Percentiles rank a stretch among this genome's conserved stretches.
Conservation (phyloP, 2,113 vertebrate species). For the Phasianus colchicus region DNA sequence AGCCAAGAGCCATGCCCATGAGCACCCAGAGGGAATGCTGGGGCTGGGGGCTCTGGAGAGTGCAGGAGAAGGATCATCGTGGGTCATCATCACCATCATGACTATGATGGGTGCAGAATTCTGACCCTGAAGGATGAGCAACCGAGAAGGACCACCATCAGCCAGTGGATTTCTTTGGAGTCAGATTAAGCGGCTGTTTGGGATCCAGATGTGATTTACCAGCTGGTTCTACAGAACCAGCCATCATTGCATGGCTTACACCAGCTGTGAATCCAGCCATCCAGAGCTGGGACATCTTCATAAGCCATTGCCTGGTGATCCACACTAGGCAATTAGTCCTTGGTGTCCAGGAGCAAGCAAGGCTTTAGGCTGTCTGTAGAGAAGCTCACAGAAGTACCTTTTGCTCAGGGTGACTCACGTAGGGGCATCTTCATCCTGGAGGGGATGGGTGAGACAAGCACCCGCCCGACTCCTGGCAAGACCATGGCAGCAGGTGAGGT, state of each 20-base stretch:
- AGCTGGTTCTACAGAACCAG: neutral
- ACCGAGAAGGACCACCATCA: neutral
- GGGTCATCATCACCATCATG: too few relatives aligned
- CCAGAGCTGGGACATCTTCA: neutral
- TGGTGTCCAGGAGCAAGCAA: neutral
- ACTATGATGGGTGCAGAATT: fast-evolving
- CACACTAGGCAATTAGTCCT: neutral
- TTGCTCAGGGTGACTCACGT: neutral
- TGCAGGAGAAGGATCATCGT: neutral
- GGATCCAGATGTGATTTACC: neutral
- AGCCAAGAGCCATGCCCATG: neutral
- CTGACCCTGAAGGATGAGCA: neutral
- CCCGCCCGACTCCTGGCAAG: neutral
- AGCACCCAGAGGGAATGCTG: neutral
- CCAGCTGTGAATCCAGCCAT: neutral
- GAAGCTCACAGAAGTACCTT: neutral
- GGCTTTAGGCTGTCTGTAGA: neutral
- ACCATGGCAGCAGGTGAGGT: neutral
- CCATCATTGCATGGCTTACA: neutral
- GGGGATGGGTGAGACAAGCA: neutral
- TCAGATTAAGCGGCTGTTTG: neutral
- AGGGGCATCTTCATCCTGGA: neutral
- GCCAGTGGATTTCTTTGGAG: neutral
- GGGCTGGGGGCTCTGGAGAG: neutral
- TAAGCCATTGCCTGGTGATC: neutral